Evolutionary conservation across 2,888 invertebrate genomes (phyloP).

Genomic region (Pharmacophagus antenor): DNA sequence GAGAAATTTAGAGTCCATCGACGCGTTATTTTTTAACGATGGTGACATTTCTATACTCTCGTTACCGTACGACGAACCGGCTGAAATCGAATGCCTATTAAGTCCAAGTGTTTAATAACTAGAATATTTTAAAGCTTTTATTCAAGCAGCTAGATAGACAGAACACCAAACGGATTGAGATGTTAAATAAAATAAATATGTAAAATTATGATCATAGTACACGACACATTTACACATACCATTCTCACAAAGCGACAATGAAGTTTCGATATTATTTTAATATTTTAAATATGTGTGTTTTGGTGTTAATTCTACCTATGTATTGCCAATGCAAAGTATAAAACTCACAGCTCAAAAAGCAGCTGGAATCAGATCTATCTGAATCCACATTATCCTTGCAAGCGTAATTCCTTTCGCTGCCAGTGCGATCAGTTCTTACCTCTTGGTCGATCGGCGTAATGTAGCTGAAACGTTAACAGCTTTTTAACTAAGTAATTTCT

Average conservation of each 20-base stretch:
- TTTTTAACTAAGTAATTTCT: neutral
- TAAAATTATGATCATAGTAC: too few species aligned
- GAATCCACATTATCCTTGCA: slow-evolving; percentile 64
- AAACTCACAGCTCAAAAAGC: slow-evolving; percentile 78
- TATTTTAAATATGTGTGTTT: neutral
- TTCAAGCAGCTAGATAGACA: slow-evolving; percentile 20
- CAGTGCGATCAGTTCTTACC: slow-evolving; percentile 60
- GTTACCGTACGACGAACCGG: slow-evolving; percentile 73
- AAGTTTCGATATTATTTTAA: too few species aligned
- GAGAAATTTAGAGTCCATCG: slow-evolving; percentile 61
- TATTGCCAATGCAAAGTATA: slow-evolving; percentile 26
- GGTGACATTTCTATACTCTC: slow-evolving; percentile 76
- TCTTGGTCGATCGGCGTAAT: slow-evolving; percentile 74
- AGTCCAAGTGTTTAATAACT: neutral
- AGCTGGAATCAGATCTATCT: slow-evolving; percentile 75
- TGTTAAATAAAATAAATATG: neutral
- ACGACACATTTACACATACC: too few species aligned
- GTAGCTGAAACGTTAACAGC: slow-evolving; percentile 59
- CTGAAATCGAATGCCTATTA: slow-evolving; percentile 45
- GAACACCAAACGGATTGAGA: slow-evolving; percentile 2
- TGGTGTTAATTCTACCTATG: slow-evolving; percentile 14
- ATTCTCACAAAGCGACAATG: too few species aligned
- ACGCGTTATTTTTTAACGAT: slow-evolving; percentile 69
- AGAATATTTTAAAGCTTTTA: slow-evolving; percentile 5
- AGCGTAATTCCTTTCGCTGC: slow-evolving; percentile 54